Evolutionary conservation across 2,888 invertebrate genomes (phyloP).

Genomic region (Apantesis nais): DNA sequence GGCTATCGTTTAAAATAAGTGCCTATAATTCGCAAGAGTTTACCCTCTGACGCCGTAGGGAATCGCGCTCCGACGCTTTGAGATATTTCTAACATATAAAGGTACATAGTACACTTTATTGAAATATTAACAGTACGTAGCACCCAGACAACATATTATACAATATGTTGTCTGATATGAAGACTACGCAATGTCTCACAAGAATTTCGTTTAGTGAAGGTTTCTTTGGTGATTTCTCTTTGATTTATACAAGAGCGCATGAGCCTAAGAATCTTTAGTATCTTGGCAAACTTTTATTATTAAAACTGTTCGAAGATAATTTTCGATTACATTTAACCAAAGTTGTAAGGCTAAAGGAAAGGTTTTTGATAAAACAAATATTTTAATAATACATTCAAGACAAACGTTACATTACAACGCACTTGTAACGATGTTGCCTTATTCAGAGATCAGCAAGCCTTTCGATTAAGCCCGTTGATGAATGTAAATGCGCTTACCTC

Average conservation of each 20-base stretch:
- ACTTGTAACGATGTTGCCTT: conserved; percentile 10
- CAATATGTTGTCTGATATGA: background rate
- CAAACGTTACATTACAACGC: background rate
- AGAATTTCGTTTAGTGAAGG: conserved; percentile 5
- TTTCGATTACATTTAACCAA: conserved; percentile 22
- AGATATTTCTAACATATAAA: conserved; percentile 67
- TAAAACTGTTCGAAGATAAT: conserved; percentile 34
- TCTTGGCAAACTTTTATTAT: conserved; percentile 34
- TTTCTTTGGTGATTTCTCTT: conserved; percentile 19
- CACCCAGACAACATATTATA: conserved; percentile 1
- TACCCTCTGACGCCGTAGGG: conserved; percentile 72
- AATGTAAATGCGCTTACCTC: conserved; percentile 38
- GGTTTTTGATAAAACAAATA: background rate
- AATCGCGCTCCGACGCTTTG: conserved; percentile 68
- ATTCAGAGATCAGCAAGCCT: conserved; percentile 4
- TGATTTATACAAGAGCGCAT: conserved; percentile 22
- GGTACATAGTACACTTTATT: conserved; percentile 27
- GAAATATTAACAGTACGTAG: conserved; percentile 10
- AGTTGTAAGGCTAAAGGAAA: conserved; percentile 9
- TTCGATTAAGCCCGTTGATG: conserved; percentile 21
- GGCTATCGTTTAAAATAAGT: conserved; percentile 82
- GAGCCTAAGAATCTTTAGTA: conserved; percentile 28
- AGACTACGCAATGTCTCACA: conserved; percentile 12
- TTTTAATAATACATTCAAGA: conserved; percentile 15
- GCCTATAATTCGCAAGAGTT: conserved; percentile 82